Conservation (phyloP, 2,797 vertebrate species). For the Amazona ochrocephala region DNA sequence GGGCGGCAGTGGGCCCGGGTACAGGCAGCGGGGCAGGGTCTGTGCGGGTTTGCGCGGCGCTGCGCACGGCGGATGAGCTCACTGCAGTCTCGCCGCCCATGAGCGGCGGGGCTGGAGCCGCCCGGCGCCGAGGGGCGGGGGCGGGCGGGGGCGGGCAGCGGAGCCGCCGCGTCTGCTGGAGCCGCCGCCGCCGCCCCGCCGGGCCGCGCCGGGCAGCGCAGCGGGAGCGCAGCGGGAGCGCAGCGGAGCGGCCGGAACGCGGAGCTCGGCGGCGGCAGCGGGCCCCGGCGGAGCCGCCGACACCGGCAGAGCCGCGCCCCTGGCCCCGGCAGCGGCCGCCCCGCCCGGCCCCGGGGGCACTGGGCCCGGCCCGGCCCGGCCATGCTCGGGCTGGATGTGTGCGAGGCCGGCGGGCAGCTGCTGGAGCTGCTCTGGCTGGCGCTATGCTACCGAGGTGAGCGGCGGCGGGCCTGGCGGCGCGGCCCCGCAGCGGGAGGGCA, state of each 20-base stretch:
- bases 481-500: neutral
- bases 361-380: slow-evolving; percentile 75
- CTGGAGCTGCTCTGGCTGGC: slow-evolving; percentile 92
- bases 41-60: neutral
- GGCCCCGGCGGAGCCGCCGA: slow-evolving; percentile 13
- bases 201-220: slow-evolving; percentile 55
- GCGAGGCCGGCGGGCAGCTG: slow-evolving; percentile 92
- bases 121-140: slow-evolving; percentile 35
- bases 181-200: neutral
- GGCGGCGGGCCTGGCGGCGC: neutral
- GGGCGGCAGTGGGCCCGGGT: neutral
- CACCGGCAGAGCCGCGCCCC: slow-evolving; percentile 10
- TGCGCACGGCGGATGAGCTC: slow-evolving; percentile 86
- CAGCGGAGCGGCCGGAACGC: slow-evolving; percentile 50
- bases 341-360: slow-evolving; percentile 78
- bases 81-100: slow-evolving; percentile 91
- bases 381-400: slow-evolving; percentile 92
- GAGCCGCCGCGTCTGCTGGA: slow-evolving; percentile 82
- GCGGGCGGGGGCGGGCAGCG: slow-evolving; percentile 61
- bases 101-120: slow-evolving; percentile 78
- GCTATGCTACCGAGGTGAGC: slow-evolving; percentile 93
- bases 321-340: slow-evolving; percentile 73
- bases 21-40: neutral
- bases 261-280: neutral
- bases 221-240: slow-evolving; percentile 40